These are phyloP conservation scores for Acrobasis repandana DNA, from an alignment of 2,888 invertebrate genomes.

Conservation along the genomic window DNA sequence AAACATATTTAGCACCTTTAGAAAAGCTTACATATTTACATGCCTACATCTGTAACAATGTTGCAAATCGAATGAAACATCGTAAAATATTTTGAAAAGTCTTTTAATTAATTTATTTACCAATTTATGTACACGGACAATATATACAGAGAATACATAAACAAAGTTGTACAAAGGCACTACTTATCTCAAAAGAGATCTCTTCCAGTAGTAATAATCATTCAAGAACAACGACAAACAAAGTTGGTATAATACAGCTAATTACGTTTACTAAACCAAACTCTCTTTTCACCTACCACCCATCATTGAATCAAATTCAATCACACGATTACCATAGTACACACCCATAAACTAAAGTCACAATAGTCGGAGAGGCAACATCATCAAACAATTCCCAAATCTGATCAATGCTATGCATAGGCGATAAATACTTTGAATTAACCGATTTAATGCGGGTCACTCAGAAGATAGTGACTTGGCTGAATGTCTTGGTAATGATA, in stretches of 20 bases:
- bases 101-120: no score
- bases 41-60: no score
- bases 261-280: not conserved
- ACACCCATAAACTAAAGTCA: slow-evolving; percentile 79
- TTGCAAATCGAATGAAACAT: no score
- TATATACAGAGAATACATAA: no score
- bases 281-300: not conserved
- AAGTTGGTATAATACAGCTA: not conserved
- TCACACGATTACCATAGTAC: slow-evolving; percentile 75
- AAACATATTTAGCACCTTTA: no score
- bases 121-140: no score
- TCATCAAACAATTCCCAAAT: slow-evolving; percentile 81
- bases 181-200: no score
- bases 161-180: no score
- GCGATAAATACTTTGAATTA: slow-evolving; percentile 83
- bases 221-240: no score
- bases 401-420: slow-evolving; percentile 77
- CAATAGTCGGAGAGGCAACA: slow-evolving; percentile 70
- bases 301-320: slow-evolving; percentile 52
- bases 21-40: no score
- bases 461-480: slow-evolving; percentile 77
- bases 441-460: slow-evolving; percentile 84
- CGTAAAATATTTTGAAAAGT: no score
- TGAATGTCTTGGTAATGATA: slow-evolving; percentile 77
- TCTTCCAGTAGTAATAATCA: no score